A percentile compares a stretch with the other conserved stretches of the same genome.
phyloP scores from a whole-genome alignment of 2,888 invertebrate species.

The Nomada fucata region DNA sequence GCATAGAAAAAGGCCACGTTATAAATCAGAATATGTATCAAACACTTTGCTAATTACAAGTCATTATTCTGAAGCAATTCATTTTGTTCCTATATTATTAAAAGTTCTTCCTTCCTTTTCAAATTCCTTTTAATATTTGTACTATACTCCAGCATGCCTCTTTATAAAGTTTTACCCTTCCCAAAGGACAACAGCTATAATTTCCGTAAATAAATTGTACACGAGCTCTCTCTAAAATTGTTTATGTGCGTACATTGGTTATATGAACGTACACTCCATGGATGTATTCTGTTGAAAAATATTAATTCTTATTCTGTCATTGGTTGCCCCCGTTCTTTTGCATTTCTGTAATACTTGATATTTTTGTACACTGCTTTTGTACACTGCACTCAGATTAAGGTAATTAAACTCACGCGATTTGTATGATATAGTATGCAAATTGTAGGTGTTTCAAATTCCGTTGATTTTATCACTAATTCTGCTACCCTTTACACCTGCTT shows the following conservation, averaged over 20 bases:
- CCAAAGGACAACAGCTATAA: background rate
- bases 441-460: background rate
- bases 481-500: background rate
- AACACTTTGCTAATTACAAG: no score
- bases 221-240: background rate
- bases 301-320: conserved; percentile 28
- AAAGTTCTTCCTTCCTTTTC: background rate
- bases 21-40: no score
- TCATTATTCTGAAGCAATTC: background rate
- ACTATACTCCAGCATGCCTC: no score
- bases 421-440: background rate
- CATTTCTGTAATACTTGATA: conserved; percentile 8
- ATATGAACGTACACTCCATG: conserved; percentile 22
- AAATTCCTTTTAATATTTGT: background rate
- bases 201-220: background rate
- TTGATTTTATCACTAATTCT: conserved; percentile 10
- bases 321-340: conserved; percentile 21
- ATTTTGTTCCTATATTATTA: background rate
- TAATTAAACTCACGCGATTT: conserved; percentile 60
- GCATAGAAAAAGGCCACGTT: no score
- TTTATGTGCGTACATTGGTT: conserved; percentile 34
- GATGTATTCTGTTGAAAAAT: background rate
- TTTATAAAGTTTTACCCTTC: no score
- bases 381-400: conserved; percentile 54
- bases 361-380: no score